Base-by-base conservation (phyloP, 2,888 invertebrate species). In the Ichneumoninae sp. region DNA sequence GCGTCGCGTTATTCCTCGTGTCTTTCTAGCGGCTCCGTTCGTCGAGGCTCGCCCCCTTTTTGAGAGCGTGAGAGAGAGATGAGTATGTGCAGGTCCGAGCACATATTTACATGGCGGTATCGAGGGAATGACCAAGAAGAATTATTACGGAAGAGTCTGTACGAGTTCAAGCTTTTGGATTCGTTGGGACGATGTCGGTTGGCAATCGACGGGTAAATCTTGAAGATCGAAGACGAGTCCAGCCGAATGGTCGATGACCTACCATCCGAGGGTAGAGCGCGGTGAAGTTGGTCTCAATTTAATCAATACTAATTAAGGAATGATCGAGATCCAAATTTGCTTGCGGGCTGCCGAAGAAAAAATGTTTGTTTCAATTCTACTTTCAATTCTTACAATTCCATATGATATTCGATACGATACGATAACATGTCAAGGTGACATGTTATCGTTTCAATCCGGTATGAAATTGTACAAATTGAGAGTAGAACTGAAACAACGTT, bases 81-180 rank as follows among this genome's bases (percentile, higher is more conserved):
- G 16, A 22, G 22, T 54, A 19, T 54, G 8, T 4, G 60, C 22
- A 60, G 60, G 30, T 16, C 60, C 30, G 60, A 30, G 30, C 30
- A 30, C 22, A 30, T 16, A 30, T 60, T 22, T 60, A 60, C 26
- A 60, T 10, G 13, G 54, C 3, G 22, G 54, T 19, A 8, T 63
- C 40, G 47, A 69, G 52, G 82, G 78, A 69, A 70, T 85, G 87
- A 89, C 4, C 16, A 26, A 60, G 26, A 10, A 16, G 26, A 60
- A 60, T 60, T 60, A 60, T 30, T 26, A 60, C 60, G 60, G 26
- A 60, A 60, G 60, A 5, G 26, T 60, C 8, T 30, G 13, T 26
- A 10, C 13, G 5, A 4, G 22, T 13, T 22, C 13, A 30, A 60
- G 60, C 30, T 60, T 60, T 60, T 30, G 30, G 30, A 30, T 16